Conservation (phyloP, 1,140 invertebrate species). For the Bombus vancouverensis region DNA sequence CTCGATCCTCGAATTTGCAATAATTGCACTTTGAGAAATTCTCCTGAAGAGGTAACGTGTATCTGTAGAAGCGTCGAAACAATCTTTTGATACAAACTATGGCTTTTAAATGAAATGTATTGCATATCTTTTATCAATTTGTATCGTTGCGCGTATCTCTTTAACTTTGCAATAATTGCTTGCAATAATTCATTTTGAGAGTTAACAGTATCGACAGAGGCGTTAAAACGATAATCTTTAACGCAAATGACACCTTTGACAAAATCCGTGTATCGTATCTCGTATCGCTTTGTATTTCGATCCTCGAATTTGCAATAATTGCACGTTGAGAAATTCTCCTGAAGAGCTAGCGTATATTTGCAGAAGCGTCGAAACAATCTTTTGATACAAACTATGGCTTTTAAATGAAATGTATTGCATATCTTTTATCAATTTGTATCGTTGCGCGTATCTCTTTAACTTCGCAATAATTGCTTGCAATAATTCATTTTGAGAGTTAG, state of each 20-base stretch:
- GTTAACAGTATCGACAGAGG: neutral
- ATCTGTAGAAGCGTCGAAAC: rapidly evolving
- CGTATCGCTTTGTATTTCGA: neutral
- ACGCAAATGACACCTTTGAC: neutral
- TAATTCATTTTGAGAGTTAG: neutral
- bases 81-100: neutral
- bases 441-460: neutral
- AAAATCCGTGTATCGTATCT: too few species aligned
- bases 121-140: neutral
- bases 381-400: too few species aligned
- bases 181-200: neutral
- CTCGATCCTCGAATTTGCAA: neutral
- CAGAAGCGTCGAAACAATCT: rapidly evolving
- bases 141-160: neutral
- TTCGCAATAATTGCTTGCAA: neutral
- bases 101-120: rapidly evolving
- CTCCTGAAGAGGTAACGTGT: rapidly evolving
- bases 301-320: neutral
- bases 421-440: neutral
- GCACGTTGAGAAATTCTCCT: neutral
- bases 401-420: rapidly evolving
- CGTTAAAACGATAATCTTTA: neutral
- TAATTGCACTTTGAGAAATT: neutral
- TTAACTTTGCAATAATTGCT: neutral
- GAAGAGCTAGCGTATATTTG: rapidly evolving